phyloP scores from a whole-genome alignment of 2,797 vertebrate genomes.

The Malurus splendens region DNA sequence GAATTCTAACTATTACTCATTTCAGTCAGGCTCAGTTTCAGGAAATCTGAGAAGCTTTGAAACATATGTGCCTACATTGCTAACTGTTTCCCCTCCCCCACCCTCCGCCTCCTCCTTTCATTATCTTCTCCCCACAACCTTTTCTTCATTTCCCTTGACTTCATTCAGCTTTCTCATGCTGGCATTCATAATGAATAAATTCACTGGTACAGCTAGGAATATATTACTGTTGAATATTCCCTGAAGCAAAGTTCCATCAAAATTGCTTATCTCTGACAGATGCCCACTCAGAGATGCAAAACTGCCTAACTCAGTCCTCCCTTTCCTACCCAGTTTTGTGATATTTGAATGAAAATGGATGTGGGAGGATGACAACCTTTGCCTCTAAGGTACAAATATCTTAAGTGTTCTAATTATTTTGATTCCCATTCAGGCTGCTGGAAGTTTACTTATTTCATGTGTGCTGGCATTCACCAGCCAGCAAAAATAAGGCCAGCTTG shows the following conservation, averaged over 20 bases:
- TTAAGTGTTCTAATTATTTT: slow-evolving; percentile 22
- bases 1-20: slow-evolving; percentile 20
- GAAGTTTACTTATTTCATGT: neutral
- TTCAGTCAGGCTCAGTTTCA: slow-evolving; percentile 27
- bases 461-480: neutral
- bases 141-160: slow-evolving; percentile 24
- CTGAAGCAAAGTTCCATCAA: slow-evolving; percentile 35
- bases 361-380: neutral
- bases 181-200: slow-evolving; percentile 41
- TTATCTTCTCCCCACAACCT: slow-evolving; percentile 27
- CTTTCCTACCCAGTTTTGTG: neutral
- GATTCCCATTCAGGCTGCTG: neutral
- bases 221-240: slow-evolving; percentile 48
- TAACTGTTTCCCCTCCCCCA: neutral
- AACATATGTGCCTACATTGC: slow-evolving; percentile 16
- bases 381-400: neutral
- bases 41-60: slow-evolving; percentile 27
- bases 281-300: slow-evolving; percentile 31
- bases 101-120: neutral
- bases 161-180: slow-evolving; percentile 38
- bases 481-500: slow-evolving; percentile 24
- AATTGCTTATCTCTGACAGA: slow-evolving; percentile 46
- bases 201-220: slow-evolving; percentile 31
- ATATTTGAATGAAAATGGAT: neutral
- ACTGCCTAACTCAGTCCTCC: neutral